These are phyloP conservation scores for Camponotus vicinus DNA, from an alignment of 1,140 invertebrate genomes.

Conservation along the genomic window DNA sequence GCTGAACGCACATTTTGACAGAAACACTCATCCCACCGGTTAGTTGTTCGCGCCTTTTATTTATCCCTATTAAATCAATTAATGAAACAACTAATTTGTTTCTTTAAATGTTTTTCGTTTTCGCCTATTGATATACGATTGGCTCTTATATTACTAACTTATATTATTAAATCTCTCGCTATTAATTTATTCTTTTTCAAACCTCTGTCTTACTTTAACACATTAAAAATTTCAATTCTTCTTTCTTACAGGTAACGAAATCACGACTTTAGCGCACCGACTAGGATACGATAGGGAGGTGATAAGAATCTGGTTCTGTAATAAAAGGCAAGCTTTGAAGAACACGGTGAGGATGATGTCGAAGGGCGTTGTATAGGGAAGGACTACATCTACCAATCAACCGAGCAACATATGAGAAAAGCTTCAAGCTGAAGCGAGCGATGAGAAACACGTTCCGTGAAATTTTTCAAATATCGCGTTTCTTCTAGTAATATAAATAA, in stretches of 20 bases:
- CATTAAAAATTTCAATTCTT: not conserved
- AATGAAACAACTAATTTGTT: too few species aligned
- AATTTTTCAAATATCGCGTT: slow-evolving; percentile 30
- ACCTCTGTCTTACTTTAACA: not conserved
- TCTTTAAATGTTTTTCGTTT: too few species aligned
- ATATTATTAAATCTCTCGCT: not conserved
- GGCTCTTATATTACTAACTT: too few species aligned
- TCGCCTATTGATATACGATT: too few species aligned
- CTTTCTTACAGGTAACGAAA: slow-evolving; percentile 93
- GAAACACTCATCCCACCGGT: slow-evolving; percentile 99
- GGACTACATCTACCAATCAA: slow-evolving; percentile 32
- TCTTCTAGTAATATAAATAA: slow-evolving; percentile 37
- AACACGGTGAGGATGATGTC: slow-evolving; percentile 97
- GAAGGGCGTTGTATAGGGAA: slow-evolving; percentile 88
- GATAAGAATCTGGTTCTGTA: slow-evolving; percentile 99
- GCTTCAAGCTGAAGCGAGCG: slow-evolving; percentile 24
- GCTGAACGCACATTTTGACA: slow-evolving; percentile 97
- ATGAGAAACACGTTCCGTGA: slow-evolving; percentile 25
- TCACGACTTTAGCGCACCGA: slow-evolving; percentile 97
- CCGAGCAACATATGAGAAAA: slow-evolving; percentile 43
- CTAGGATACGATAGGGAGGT: slow-evolving; percentile 98
- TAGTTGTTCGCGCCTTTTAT: slow-evolving; percentile 74
- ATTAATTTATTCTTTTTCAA: not conserved
- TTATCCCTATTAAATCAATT: not conserved
- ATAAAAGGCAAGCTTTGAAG: slow-evolving; percentile 98